A percentile compares a stretch with the other conserved stretches of the same genome.
Conservation (phyloP, 2,113 vertebrate species). For the Rhabdornis inornatus region DNA sequence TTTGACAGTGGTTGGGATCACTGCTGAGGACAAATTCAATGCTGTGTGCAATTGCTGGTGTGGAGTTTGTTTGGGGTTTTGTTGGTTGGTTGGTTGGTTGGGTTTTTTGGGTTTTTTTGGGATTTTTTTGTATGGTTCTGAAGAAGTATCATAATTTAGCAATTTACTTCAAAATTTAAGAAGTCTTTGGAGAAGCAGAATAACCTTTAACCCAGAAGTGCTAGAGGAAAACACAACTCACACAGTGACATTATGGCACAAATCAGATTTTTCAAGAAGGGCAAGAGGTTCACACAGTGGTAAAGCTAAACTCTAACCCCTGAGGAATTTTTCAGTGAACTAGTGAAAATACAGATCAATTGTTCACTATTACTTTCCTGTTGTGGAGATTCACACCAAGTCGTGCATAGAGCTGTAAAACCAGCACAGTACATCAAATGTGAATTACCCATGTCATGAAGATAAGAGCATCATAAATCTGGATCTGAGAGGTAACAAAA, state of each 20-base stretch:
- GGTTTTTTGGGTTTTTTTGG: too few relatives aligned
- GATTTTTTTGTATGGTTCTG: background rate
- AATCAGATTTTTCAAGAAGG: slow-evolving; percentile 32
- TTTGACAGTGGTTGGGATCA: background rate
- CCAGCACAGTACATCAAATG: background rate
- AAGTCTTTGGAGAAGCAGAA: background rate
- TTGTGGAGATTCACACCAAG: background rate
- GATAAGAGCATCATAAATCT: slow-evolving; percentile 9
- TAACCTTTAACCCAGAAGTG: slow-evolving; percentile 24
- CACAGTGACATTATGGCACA: background rate
- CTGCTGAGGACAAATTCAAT: background rate
- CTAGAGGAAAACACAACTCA: slow-evolving; percentile 12
- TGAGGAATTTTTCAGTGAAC: slow-evolving; percentile 1
- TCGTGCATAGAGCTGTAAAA: slow-evolving; percentile 4
- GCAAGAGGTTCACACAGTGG: background rate
- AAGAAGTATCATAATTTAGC: background rate
- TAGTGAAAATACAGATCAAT: slow-evolving; percentile 11
- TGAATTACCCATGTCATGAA: background rate
- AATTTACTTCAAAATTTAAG: background rate
- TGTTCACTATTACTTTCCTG: background rate
- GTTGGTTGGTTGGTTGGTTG: too few relatives aligned
- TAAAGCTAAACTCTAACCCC: background rate
- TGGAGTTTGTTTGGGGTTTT: background rate
- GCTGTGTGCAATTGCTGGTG: background rate
- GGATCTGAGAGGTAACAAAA: background rate